Evolutionary conservation across 1,140 invertebrate genomes (phyloP), one percentile per base, ranked within the genome.

Genomic region (Lethrus apterus): DNA sequence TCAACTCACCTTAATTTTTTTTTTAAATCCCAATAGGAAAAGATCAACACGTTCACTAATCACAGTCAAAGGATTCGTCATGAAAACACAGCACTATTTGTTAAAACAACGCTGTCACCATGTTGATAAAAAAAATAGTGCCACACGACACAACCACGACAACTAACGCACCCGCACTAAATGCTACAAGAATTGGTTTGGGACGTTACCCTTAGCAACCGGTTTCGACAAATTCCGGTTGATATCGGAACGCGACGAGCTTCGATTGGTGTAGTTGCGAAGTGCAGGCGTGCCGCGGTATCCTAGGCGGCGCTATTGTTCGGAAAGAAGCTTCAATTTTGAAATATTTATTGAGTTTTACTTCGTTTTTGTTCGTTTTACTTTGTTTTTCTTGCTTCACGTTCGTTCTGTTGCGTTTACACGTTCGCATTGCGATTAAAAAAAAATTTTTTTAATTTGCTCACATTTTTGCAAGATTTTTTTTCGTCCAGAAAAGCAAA

Each of bases 121-220:
- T 42, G 30, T 14, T 17, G 33, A 48, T 8, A 29, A 13, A 42
- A 42, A 42, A 42, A 42, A 42, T 26, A 17, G 14, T 26, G 11
- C 19, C 11, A 42, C 40, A 42, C 60, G 63, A 63, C 57, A 57
- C 56, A 51, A 59, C 50, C 59, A 57, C 56, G 56, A 50, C 52
- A 52, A 55, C 49, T 52, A 59, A 60, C 63, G 60, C 63, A 62
- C 56, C 50, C 58, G 55, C 54, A 67, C 64, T 67, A 64, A 65
- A 58, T 59, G 57, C 57, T 57, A 55, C 42, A 47, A 51, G 42
- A 54, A 50, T 51, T 46, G 46, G 57, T 57, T 62, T 60, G 42
- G 53, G 49, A 54, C 60, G 63, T 67, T 56, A 56, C 63, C 64
- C 64, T 52, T 67, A 52, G 63, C 64, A 67, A 67, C 64, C 48